These are phyloP conservation scores for Heliconius congener DNA, from an alignment of 1,140 invertebrate species.

Conservation along the genomic window DNA sequence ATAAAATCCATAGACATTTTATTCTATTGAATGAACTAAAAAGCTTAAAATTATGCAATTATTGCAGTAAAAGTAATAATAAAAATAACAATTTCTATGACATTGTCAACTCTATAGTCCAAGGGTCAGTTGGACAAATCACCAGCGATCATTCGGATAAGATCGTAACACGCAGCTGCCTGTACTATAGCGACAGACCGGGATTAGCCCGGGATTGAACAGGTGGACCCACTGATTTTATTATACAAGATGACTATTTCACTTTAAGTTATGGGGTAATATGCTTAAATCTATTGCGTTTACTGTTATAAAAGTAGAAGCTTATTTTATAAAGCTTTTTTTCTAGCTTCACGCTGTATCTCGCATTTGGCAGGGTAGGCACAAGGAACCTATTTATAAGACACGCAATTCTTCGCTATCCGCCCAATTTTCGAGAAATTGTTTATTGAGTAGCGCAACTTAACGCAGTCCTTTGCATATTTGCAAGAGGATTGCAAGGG, in stretches of 20 bases:
- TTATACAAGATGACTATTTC: neutral
- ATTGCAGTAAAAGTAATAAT: neutral
- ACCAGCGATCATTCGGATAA: slow-evolving; percentile 49
- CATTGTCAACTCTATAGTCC: neutral
- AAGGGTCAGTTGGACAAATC: slow-evolving; percentile 58
- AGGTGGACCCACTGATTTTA: slow-evolving; percentile 19
- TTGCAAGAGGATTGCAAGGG: too few species aligned
- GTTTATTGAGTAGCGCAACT: too few species aligned
- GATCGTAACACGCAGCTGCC: slow-evolving; percentile 54
- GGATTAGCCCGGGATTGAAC: slow-evolving; percentile 31
- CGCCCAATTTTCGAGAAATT: too few species aligned
- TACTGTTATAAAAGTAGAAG: too few species aligned
- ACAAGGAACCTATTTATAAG: too few species aligned
- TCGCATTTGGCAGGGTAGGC: too few species aligned
- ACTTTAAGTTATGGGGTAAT: neutral
- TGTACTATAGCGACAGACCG: slow-evolving; percentile 23
- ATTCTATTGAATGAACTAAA: too few species aligned
- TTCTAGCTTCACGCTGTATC: too few species aligned
- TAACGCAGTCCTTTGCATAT: too few species aligned
- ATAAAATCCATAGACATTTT: too few species aligned
- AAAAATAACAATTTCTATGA: neutral
- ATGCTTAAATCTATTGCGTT: neutral
- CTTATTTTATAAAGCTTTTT: too few species aligned
- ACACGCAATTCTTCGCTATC: too few species aligned
- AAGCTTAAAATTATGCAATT: neutral